Percentiles rank a stretch among this genome's conserved stretches.
Conservation (phyloP, 2,113 vertebrate genomes). For the Hyla sarda region DNA sequence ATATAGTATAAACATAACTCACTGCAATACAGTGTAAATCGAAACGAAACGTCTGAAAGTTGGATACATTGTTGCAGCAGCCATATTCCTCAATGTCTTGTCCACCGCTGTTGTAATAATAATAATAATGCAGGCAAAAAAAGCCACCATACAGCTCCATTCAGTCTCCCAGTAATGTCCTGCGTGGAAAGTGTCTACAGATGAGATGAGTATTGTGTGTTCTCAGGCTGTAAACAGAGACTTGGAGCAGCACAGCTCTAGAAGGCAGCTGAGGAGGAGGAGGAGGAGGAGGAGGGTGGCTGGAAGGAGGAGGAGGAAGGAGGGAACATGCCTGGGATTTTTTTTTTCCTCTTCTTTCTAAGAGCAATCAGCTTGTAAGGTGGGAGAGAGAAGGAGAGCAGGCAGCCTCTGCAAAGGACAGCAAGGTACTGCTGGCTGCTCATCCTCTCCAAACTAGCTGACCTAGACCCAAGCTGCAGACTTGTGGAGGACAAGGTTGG, state of each 20-base stretch:
- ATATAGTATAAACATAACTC: not conserved
- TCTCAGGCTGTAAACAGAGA: constrained; percentile 44
- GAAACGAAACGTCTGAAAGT: not conserved
- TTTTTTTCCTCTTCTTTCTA: constrained; percentile 46
- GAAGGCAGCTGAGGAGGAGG: constrained; percentile 42
- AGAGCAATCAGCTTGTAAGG: constrained; percentile 55
- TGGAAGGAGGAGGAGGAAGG: constrained; percentile 53
- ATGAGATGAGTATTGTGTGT: constrained; percentile 9
- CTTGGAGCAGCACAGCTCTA: constrained; percentile 33
- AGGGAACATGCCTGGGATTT: constrained; percentile 36
- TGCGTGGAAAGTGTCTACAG: constrained; percentile 30
- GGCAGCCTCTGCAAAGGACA: constrained; percentile 29
- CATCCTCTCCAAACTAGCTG: constrained; percentile 13
- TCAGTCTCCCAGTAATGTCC: not conserved
- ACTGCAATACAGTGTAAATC: not conserved
- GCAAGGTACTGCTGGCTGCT: not conserved
- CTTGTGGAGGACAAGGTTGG: not conserved
- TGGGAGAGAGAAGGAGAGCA: constrained; percentile 45
- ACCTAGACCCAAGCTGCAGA: not conserved
- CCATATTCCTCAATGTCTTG: too few relatives aligned
- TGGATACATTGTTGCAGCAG: not conserved
- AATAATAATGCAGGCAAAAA: not conserved
- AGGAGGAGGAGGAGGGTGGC: constrained; percentile 42
- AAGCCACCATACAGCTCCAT: not conserved
- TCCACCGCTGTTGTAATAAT: not conserved